Evolutionary conservation across 2,113 vertebrate species (phyloP).

Genomic region (Indri indri): DNA sequence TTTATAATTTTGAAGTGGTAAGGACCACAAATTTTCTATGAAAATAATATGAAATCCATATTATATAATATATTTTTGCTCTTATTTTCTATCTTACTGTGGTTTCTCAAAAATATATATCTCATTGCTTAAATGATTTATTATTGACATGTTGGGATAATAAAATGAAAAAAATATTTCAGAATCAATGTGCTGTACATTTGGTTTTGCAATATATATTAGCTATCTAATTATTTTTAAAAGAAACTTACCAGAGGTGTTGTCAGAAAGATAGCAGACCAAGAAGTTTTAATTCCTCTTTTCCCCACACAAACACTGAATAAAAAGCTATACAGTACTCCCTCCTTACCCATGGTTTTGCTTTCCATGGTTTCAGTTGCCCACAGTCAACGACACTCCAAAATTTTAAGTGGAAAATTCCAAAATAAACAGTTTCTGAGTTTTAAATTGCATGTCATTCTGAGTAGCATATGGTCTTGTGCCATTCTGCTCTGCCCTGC

Average conservation of each 20-base stretch:
- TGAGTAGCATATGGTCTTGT: too few relatives aligned
- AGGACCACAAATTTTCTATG: background rate
- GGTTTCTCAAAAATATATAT: background rate
- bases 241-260: background rate
- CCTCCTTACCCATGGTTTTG: too few relatives aligned
- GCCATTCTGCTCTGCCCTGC: too few relatives aligned
- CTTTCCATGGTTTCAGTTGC: too few relatives aligned
- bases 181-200: background rate
- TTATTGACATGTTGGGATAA: background rate
- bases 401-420: too few relatives aligned
- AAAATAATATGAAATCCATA: background rate
- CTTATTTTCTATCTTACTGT: background rate
- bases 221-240: background rate
- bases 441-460: too few relatives aligned
- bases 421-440: too few relatives aligned
- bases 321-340: background rate
- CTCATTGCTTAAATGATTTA: background rate
- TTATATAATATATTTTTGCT: background rate
- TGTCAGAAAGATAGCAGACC: background rate
- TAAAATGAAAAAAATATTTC: background rate
- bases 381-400: too few relatives aligned
- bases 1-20: background rate
- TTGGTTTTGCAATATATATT: background rate
- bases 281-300: background rate
- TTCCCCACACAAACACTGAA: background rate